A percentile compares a stretch with the other conserved stretches of the same genome.
Evolutionary conservation across 2,113 vertebrate species (phyloP).

Genomic region (Mesitornis unicolor): DNA sequence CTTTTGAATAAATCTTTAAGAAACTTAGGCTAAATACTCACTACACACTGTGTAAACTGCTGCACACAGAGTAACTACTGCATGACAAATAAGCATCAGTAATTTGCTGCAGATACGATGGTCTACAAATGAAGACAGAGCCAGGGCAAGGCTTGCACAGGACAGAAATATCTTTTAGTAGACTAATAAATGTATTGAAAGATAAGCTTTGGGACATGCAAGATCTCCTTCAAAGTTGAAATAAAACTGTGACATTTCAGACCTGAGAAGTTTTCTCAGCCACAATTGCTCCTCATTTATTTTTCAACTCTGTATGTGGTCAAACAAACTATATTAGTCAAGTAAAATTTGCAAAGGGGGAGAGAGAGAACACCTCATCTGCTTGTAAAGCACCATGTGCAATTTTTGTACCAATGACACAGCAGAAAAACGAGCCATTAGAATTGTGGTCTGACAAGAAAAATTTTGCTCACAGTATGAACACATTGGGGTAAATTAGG

Average conservation of each 20-base stretch:
- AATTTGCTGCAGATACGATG: not conserved
- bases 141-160: not conserved
- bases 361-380: not conserved
- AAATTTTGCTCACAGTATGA: not conserved
- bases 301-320: not conserved
- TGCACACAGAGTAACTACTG: not conserved
- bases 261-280: not conserved
- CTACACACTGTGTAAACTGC: not conserved
- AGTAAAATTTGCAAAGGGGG: not conserved
- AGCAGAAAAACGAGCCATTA: not conserved
- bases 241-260: not conserved
- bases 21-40: not conserved
- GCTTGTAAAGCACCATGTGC: not conserved
- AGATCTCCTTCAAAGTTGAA: not conserved
- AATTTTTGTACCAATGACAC: not conserved
- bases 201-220: not conserved
- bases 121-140: not conserved
- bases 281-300: not conserved
- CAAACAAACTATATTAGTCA: not conserved
- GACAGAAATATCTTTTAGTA: not conserved
- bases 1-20: not conserved
- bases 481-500: not conserved
- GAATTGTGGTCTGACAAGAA: not conserved
- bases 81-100: not conserved
- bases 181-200: not conserved